phyloP scores from a whole-genome alignment of 2,113 vertebrate species.

The Limanda limanda region DNA sequence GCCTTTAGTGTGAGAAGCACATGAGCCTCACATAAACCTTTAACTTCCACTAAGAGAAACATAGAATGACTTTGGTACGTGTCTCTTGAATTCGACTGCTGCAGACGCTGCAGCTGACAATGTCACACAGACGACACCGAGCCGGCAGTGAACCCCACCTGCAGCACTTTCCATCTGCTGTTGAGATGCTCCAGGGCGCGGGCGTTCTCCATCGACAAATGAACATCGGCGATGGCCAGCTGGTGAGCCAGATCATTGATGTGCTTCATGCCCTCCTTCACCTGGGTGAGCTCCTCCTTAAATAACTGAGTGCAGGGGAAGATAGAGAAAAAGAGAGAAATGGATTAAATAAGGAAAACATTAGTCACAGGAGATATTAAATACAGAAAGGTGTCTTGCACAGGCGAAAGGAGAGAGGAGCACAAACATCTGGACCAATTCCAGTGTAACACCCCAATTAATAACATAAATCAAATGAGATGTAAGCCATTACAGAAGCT shows the following conservation, averaged over 20 bases:
- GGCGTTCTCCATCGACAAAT: constrained; percentile 96
- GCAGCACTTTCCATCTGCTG: constrained; percentile 93
- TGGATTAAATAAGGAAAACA: background rate
- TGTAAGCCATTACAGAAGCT: background rate
- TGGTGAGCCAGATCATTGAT: constrained; percentile 97
- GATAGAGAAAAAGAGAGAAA: background rate
- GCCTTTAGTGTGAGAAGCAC: background rate
- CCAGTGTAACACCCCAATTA: constrained; percentile 5
- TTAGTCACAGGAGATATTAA: background rate
- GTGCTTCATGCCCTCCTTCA: constrained; percentile 95
- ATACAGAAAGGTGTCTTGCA: background rate
- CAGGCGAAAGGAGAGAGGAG: background rate
- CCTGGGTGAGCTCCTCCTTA: constrained; percentile 92
- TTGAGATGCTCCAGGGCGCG: constrained; percentile 94
- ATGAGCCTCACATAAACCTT: background rate
- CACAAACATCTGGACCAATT: constrained; percentile 3
- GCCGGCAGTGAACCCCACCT: constrained; percentile 82
- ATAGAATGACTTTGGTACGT: background rate
- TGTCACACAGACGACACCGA: background rate
- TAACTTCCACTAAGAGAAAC: background rate
- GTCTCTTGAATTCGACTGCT: constrained; percentile 2
- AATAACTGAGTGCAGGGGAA: constrained; percentile 84
- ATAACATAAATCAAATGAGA: constrained; percentile 5
- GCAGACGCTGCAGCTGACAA: no score
- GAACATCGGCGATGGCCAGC: constrained; percentile 95